Base-by-base conservation (phyloP, 2,797 vertebrate species). In the Sebastes goodei region DNA sequence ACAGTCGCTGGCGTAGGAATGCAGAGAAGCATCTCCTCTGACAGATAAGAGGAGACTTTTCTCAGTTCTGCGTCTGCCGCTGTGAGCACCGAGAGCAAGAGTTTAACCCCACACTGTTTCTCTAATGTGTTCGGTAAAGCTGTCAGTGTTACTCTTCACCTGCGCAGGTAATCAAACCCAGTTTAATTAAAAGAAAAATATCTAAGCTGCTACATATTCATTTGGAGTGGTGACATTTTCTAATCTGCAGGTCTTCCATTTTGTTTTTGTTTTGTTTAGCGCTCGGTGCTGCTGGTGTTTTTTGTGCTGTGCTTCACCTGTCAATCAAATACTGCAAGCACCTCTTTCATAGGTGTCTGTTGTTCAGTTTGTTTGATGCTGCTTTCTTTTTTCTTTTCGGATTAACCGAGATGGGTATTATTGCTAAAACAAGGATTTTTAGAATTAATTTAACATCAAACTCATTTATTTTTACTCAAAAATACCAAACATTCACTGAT, bases 1-100 rank as follows among this genome's bases (percentile, higher is more conserved):
- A 66, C 52, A 17, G 7, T 30, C n/a, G 7, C 66, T 46, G 60
- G 14, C 2, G 23, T 20, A 61, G 29, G 30, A 72, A 75, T 62
- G 59, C 66, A 69, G 23, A 38, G 61, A 78, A 61, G 74, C 49
- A 46, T 49, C 25, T 76, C 46, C 11, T 60, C 27, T 27, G 72
- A 69, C 30, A 20, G 81, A 67, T 66, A 29, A 53, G 49, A 57
- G 42, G 32, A 56, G 76, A 63, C 35, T 42, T 67, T 78, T 75
- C 38, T 71, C 32, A 23, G 35, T 71, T 56, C 12, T 46, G 52
- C 20, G 33, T 68, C 25, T 30, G 65, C 59, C 35, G 73, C 59
- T 56, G 70, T 10, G 57, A 76, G 10, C 29, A 23, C 64, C 30
- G 70, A 64, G 29, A 42, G 52, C 15, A 53, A 69, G 20, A 12